These are phyloP conservation scores for Brenthis ino DNA, from an alignment of 2,888 invertebrate genomes.

Conservation along the genomic window DNA sequence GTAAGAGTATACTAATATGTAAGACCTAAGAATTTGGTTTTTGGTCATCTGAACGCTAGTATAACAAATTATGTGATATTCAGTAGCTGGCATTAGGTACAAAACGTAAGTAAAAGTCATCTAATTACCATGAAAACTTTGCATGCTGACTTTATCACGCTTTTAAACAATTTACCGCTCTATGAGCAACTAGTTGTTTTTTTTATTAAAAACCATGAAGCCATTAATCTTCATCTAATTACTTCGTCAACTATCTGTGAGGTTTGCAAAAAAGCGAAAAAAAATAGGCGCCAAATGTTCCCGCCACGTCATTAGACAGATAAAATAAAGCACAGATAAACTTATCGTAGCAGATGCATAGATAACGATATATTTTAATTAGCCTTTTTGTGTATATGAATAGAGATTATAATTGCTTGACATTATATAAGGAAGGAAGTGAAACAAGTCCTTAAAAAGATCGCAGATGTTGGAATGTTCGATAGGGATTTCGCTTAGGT, in stretches of 20 bases:
- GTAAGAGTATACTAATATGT: too few relatives aligned
- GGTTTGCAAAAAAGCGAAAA: slow-evolving; percentile 51
- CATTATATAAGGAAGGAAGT: slow-evolving; percentile 47
- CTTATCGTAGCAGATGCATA: slow-evolving; percentile 60
- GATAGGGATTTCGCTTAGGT: slow-evolving; percentile 34
- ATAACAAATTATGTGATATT: too few relatives aligned
- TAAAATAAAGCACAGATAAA: slow-evolving; percentile 55
- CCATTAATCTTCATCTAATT: slow-evolving; percentile 50
- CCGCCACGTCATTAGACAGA: slow-evolving; percentile 64
- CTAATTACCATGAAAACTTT: too few relatives aligned
- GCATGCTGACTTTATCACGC: too few relatives aligned
- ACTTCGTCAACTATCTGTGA: slow-evolving; percentile 62
- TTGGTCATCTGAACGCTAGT: too few relatives aligned
- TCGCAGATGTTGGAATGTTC: slow-evolving; percentile 40
- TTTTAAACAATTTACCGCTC: too few relatives aligned
- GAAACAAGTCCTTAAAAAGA: slow-evolving; percentile 34
- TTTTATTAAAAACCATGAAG: slow-evolving; percentile 4
- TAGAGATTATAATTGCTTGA: slow-evolving; percentile 25
- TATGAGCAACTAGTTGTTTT: too few relatives aligned
- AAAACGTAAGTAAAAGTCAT: too few relatives aligned
- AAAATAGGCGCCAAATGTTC: slow-evolving; percentile 65
- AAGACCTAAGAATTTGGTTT: too few relatives aligned
- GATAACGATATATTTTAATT: slow-evolving; percentile 28
- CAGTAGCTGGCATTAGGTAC: too few relatives aligned
- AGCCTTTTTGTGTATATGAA: slow-evolving; percentile 14